Base-by-base conservation (phyloP, 2,888 invertebrate genomes). In the Proisotoma minuta region DNA sequence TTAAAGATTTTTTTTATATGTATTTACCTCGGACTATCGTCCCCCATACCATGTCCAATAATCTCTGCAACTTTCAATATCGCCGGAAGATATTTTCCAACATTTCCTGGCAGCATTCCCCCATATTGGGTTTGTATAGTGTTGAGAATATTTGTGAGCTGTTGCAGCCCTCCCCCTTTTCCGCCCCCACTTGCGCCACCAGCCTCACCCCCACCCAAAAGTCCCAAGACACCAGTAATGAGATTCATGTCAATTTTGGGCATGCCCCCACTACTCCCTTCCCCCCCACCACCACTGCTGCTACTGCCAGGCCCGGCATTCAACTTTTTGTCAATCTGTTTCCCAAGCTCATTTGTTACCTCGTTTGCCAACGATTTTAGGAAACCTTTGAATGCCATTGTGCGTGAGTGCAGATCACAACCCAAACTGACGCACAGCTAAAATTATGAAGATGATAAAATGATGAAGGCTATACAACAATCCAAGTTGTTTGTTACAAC, bases 41-140 rank as follows among this genome's bases (percentile, higher is more conserved):
- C 71, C 12, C 71, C 71, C 59, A 70, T 66, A 23, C 71, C 71
- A 54, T 70, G 68, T 3, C 68, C 69, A 51, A 71, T 66, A 10
- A 71, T 68, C 39, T 71, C 71, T 12, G 71, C 71, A 1, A 71
- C 64, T 59, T 71, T 71, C 12, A 71, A 24, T 15, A 70, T 70
- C 10, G 64, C 68, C 10, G 71, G 69, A 4, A 71, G 39, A 1
- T 63, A 49, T 24, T 65, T 68, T 5, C 39, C 60, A 1, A 64
- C 56, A 59, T 69, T 59, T 22, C 63, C 63, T 3, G 69, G 69
- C 0, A 71, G 51, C 24, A 66, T 54, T 10, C 71, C 71, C 18
- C 69, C 69, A 24, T 60, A 56, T 18, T 58, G 22, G 0, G 61
- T 59, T 60, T 70, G 69, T 49, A 71, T 66, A 10, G 69, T 65